These are phyloP conservation scores for Tiliacea citrago DNA, from an alignment of 2,888 invertebrate genomes.

Conservation along the genomic window DNA sequence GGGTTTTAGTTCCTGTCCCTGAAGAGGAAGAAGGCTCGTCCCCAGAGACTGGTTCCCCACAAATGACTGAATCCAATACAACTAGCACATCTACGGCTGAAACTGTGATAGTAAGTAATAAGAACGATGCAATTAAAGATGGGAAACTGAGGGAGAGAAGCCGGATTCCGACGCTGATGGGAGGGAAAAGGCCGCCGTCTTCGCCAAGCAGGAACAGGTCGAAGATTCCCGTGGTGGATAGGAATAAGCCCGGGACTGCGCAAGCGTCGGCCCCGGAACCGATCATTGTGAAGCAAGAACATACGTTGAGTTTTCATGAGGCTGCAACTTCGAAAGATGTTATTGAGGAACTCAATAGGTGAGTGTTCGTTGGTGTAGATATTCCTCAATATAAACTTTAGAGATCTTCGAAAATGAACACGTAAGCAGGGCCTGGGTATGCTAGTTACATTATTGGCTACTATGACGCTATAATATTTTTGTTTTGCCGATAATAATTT, in stretches of 20 bases:
- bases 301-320: slow-evolving; percentile 93
- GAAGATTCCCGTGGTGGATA: slow-evolving; percentile 86
- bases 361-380: slow-evolving; percentile 32
- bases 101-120: slow-evolving; percentile 93
- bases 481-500: neutral
- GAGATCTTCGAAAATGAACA: neutral
- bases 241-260: slow-evolving; percentile 68
- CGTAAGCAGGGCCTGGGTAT: too few relatives aligned
- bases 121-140: slow-evolving; percentile 84
- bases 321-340: slow-evolving; percentile 94
- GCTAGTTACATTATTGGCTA: neutral
- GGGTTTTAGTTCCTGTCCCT: slow-evolving; percentile 90
- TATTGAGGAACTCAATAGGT: slow-evolving; percentile 93
- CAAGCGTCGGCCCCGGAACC: slow-evolving; percentile 77
- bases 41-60: slow-evolving; percentile 89
- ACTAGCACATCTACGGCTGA: slow-evolving; percentile 93
- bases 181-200: slow-evolving; percentile 87
- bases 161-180: slow-evolving; percentile 89
- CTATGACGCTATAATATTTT: neutral
- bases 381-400: neutral
- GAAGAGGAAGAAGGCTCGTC: slow-evolving; percentile 92
- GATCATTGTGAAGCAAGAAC: slow-evolving; percentile 89
- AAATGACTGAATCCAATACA: slow-evolving; percentile 92
- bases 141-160: slow-evolving; percentile 89
- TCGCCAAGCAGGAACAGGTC: slow-evolving; percentile 84